Evolutionary conservation across 2,113 vertebrate genomes (phyloP), one percentile per base, ranked within the genome.

Genomic region (Callaeas wilsoni): DNA sequence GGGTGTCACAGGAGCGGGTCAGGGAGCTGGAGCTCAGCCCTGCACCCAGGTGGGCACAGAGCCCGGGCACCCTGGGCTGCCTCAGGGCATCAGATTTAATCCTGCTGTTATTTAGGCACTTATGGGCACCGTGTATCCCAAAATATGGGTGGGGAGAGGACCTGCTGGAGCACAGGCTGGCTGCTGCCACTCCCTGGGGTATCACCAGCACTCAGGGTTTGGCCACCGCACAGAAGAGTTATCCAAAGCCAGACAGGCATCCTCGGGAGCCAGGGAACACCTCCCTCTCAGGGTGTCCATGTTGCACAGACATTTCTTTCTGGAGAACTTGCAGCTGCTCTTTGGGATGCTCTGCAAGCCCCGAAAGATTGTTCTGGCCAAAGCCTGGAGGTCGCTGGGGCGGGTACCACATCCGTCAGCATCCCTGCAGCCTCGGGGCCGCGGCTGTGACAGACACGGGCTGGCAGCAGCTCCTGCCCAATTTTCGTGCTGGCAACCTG

Each of bases 201-300:
- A 0, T 19, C 87, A 37, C n/a, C 8, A 3, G 30, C 3, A 0
- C 27, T 55, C 4, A 1, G 17, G 16, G 6, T 39, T 47, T 37
- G 46, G 32, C n/a, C 1, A 6, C 13, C 7, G 5, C 0, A 0
- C 16, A 50, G 26, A 13, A 55, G 37, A 39, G 60, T 44, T 37
- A 17, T 3, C 37, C 2, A 13, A 25, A 49, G 64, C 16, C 39
- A 47, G 30, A 2, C 4, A 3, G 17, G 22, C 4, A 0, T 37
- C 0, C 0, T 1, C 47, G 22, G 7, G 59, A 52, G 76, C n/a
- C 62, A 9, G 41, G 30, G 32, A 57, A 75, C 56, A 22, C n/a
- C 33, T 50, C 3, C 3, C 30, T 15, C 49, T 16, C 16, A 10
- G 9, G 7, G 14, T 18, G 29, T 17, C 41, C 39, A 3, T 0